These are phyloP conservation scores for Cyprinodon diabolis DNA, from an alignment of 2,797 vertebrate species.

Conservation along the genomic window DNA sequence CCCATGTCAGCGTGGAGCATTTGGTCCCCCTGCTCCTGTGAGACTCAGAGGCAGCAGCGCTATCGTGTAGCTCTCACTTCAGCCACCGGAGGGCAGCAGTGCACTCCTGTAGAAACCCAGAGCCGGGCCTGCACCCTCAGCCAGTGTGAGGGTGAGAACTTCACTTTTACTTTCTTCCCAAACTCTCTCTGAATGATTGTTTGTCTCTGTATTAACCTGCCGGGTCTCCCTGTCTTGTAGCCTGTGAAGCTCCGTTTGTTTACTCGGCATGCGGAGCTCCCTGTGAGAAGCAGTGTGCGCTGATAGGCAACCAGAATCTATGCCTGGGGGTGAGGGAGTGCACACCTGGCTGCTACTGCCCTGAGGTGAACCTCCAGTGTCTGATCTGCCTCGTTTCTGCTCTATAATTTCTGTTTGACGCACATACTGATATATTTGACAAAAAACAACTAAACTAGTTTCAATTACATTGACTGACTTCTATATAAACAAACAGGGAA, in stretches of 20 bases:
- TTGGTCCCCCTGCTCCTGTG: slow-evolving; percentile 87
- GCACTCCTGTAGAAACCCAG: slow-evolving; percentile 80
- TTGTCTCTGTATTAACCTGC: not conserved
- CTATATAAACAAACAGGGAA: no score
- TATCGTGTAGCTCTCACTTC: slow-evolving; percentile 80
- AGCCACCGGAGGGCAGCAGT: slow-evolving; percentile 73
- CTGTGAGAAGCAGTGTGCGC: slow-evolving; percentile 85
- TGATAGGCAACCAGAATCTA: slow-evolving; percentile 58
- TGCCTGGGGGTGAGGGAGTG: slow-evolving; percentile 79
- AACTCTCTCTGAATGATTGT: not conserved
- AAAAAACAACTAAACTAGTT: not conserved
- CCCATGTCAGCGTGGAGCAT: slow-evolving; percentile 86
- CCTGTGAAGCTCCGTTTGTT: slow-evolving; percentile 83
- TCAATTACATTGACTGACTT: no score
- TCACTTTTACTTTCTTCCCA: not conserved
- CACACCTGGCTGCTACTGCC: slow-evolving; percentile 89
- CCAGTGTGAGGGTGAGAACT: slow-evolving; percentile 76
- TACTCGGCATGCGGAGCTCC: slow-evolving; percentile 81
- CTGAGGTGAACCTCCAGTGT: slow-evolving; percentile 73
- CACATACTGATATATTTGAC: not conserved
- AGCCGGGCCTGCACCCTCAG: slow-evolving; percentile 74
- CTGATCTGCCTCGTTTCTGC: not conserved
- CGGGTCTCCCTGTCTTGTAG: slow-evolving; percentile 39
- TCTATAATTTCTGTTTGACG: no score
- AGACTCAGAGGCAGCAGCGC: slow-evolving; percentile 82